Conservation (phyloP, 37 sponge, comb jelly and placozoan species). For the Eunapius fragilis region DNA sequence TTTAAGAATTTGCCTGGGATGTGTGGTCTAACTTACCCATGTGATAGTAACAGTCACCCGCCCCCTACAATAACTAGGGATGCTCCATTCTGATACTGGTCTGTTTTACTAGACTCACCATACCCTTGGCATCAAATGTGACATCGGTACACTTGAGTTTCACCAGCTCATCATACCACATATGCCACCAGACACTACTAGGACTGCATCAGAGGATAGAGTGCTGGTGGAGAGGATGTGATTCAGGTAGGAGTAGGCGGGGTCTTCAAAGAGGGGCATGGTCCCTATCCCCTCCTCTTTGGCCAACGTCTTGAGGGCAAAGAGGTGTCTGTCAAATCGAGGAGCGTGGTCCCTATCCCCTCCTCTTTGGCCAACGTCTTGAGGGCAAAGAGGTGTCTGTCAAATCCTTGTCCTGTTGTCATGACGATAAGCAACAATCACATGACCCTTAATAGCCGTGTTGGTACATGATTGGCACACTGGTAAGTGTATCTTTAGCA, state of each 20-base stretch:
- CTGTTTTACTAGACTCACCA: no score
- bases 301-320: slow-evolving; percentile 79
- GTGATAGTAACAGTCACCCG: no score
- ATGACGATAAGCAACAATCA: not conserved
- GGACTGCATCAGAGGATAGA: slow-evolving; percentile 65
- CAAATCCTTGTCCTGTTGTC: slow-evolving; percentile 92
- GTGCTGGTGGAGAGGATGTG: slow-evolving; percentile 97
- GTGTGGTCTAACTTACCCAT: no score
- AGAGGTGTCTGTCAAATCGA: slow-evolving; percentile 94
- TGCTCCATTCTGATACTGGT: no score
- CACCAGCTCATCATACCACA: no score
- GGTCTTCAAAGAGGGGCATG: slow-evolving; percentile 81
- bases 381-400: slow-evolving; percentile 94
- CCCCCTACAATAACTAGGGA: no score
- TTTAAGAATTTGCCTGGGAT: no score
- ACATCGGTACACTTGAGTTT: slow-evolving; percentile 97
- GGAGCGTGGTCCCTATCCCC: slow-evolving; percentile 10
- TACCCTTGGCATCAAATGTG: slow-evolving; percentile 51
- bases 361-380: slow-evolving; percentile 53
- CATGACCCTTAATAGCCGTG: no score
- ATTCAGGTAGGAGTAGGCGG: slow-evolving; percentile 68
- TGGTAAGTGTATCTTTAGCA: no score
- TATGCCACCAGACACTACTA: no score
- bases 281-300: slow-evolving; percentile 19
- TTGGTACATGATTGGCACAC: no score